Conservation (phyloP, 2,797 vertebrate genomes). For the Taeniopygia guttata region DNA sequence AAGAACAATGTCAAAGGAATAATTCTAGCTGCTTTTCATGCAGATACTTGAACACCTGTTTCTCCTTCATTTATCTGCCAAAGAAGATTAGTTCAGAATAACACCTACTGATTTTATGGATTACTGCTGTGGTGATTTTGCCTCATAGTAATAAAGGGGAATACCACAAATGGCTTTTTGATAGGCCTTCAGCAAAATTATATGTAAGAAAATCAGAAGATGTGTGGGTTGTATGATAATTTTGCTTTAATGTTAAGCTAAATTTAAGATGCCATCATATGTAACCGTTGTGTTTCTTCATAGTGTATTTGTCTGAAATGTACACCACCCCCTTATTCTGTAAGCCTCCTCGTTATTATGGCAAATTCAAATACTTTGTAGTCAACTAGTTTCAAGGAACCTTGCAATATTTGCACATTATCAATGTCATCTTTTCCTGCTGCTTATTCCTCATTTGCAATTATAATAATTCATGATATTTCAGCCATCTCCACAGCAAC, state of each 20-base stretch:
- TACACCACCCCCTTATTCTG: neutral
- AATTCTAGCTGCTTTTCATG: slow-evolving; percentile 2
- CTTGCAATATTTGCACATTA: slow-evolving; percentile 51
- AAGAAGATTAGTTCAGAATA: slow-evolving; percentile 24
- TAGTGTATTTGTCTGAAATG: neutral
- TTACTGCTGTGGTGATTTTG: neutral
- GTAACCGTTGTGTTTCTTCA: neutral
- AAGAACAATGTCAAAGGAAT: slow-evolving; percentile 8
- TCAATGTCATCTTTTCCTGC: slow-evolving; percentile 58
- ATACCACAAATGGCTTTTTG: neutral
- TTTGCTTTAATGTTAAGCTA: neutral
- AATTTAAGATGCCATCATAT: neutral
- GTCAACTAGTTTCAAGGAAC: slow-evolving; percentile 33
- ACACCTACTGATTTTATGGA: slow-evolving; percentile 15
- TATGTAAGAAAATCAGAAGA: neutral
- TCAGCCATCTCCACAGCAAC: slow-evolving; percentile 54
- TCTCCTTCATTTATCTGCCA: slow-evolving; percentile 29
- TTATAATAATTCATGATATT: slow-evolving; percentile 52
- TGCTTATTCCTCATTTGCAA: slow-evolving; percentile 58
- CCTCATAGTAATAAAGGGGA: neutral
- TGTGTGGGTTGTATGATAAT: neutral
- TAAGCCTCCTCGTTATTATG: neutral
- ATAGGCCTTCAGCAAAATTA: neutral
- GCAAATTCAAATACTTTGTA: neutral
- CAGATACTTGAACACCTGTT: slow-evolving; percentile 40